Conservation (phyloP, 2,888 invertebrate genomes). For the Hemithea aestivaria region DNA sequence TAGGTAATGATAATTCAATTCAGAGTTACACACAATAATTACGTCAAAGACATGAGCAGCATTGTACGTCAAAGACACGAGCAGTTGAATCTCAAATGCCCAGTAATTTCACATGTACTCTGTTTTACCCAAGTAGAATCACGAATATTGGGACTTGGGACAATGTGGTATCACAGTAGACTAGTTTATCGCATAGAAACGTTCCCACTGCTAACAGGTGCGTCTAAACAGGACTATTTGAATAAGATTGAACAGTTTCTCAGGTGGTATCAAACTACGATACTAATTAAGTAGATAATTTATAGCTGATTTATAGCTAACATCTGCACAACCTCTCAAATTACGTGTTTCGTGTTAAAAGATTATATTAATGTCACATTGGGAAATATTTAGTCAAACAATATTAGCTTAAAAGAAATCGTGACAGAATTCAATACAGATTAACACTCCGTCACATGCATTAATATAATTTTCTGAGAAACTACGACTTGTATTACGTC, state of each 20-base stretch:
- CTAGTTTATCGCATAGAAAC: no score
- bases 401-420: conserved; percentile 7
- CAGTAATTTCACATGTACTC: no score
- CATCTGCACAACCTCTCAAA: conserved; percentile 12
- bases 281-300: conserved; percentile 17
- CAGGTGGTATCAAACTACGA: conserved; percentile 21
- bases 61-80: no score
- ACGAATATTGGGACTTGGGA: no score
- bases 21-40: no score
- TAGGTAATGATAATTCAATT: no score
- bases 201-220: conserved; percentile 17
- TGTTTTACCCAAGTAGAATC: no score
- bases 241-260: conserved; percentile 21
- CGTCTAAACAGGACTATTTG: conserved; percentile 9
- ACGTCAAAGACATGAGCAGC: no score
- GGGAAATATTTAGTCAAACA: no score
- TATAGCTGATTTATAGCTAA: conserved; percentile 16
- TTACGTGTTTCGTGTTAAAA: not conserved
- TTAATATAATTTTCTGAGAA: conserved; percentile 10
- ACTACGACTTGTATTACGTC: conserved; percentile 8
- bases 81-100: no score
- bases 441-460: conserved; percentile 4
- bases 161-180: no score
- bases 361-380: no score
- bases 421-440: conserved; percentile 19